These are phyloP conservation scores for Dunckerocampus dactyliophorus DNA, from an alignment of 2,113 vertebrate genomes.

Conservation along the genomic window DNA sequence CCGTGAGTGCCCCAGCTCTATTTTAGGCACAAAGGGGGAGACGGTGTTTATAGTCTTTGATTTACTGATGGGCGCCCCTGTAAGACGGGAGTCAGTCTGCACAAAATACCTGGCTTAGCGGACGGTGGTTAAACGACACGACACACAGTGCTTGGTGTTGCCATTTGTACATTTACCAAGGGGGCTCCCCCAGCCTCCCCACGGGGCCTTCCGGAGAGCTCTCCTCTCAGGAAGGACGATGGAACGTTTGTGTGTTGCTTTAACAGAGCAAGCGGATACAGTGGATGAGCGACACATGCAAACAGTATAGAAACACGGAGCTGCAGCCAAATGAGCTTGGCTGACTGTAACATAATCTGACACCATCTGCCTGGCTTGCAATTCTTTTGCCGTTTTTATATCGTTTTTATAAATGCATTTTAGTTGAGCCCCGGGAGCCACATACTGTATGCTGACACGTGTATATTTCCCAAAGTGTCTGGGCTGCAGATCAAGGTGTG, in stretches of 20 bases:
- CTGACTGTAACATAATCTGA: slow-evolving; percentile 66
- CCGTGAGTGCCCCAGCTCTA: slow-evolving; percentile 49
- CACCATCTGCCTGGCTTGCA: slow-evolving; percentile 67
- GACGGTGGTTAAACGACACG: slow-evolving; percentile 50
- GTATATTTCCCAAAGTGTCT: slow-evolving; percentile 60
- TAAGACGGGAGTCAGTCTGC: slow-evolving; percentile 61
- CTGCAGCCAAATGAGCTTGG: slow-evolving; percentile 49
- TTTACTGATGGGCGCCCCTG: slow-evolving; percentile 47
- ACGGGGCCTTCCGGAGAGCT: slow-evolving; percentile 21
- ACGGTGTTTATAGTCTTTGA: slow-evolving; percentile 62
- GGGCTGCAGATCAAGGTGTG: slow-evolving; percentile 45
- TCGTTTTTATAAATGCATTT: slow-evolving; percentile 62
- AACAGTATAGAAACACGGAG: slow-evolving; percentile 21
- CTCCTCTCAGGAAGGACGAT: slow-evolving; percentile 16
- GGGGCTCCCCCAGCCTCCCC: slow-evolving; percentile 27
- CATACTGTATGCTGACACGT: slow-evolving; percentile 55
- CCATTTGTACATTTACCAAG: slow-evolving; percentile 57
- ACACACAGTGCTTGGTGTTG: slow-evolving; percentile 56
- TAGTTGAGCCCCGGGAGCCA: slow-evolving; percentile 46
- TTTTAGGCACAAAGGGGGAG: slow-evolving; percentile 57
- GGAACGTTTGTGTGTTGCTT: slow-evolving; percentile 17
- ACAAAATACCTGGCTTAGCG: slow-evolving; percentile 50
- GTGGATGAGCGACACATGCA: not conserved
- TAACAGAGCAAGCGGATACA: slow-evolving; percentile 1
- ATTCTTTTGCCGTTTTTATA: slow-evolving; percentile 48